Percentiles rank a stretch among this genome's conserved stretches.
Evolutionary conservation across 2,888 invertebrate species (phyloP).

Genomic region (Pyrrhia umbra): DNA sequence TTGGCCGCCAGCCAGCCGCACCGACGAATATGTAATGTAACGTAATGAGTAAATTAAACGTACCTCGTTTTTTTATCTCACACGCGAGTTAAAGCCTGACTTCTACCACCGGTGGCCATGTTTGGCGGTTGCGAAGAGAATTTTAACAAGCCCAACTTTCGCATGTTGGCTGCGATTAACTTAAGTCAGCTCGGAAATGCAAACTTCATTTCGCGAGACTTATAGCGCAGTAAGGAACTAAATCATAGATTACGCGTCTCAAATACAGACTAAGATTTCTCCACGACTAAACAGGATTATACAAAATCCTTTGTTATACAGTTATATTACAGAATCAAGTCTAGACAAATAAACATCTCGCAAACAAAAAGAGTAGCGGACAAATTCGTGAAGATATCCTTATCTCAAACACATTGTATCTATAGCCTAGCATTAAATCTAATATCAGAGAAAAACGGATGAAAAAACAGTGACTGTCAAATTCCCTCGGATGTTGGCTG

Average conservation of each 20-base stretch:
- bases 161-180: conserved; percentile 63
- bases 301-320: conserved; percentile 30
- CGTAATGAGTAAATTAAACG: conserved; percentile 88
- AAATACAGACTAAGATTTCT: conserved; percentile 51
- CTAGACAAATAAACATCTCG: conserved; percentile 52
- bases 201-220: conserved; percentile 54
- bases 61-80: conserved; percentile 76
- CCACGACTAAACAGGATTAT: conserved; percentile 31
- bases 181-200: conserved; percentile 58
- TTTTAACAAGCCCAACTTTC: conserved; percentile 67
- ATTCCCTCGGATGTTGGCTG: conserved; percentile 88
- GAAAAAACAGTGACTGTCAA: conserved; percentile 90
- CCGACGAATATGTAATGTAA: conserved; percentile 83
- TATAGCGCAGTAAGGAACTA: conserved; percentile 45
- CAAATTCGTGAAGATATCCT: conserved; percentile 58
- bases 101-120: conserved; percentile 62
- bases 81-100: conserved; percentile 75
- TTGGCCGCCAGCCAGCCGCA: conserved; percentile 86
- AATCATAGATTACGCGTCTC: conserved; percentile 52
- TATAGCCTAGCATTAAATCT: conserved; percentile 78
- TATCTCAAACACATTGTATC: conserved; percentile 69
- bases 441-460: conserved; percentile 82
- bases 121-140: conserved; percentile 62
- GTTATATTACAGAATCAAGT: conserved; percentile 12
- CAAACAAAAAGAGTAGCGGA: conserved; percentile 47